Percentiles rank a stretch among this genome's conserved stretches.
phyloP scores from a whole-genome alignment of 2,888 invertebrate species.

The Bellardia bayeri region DNA sequence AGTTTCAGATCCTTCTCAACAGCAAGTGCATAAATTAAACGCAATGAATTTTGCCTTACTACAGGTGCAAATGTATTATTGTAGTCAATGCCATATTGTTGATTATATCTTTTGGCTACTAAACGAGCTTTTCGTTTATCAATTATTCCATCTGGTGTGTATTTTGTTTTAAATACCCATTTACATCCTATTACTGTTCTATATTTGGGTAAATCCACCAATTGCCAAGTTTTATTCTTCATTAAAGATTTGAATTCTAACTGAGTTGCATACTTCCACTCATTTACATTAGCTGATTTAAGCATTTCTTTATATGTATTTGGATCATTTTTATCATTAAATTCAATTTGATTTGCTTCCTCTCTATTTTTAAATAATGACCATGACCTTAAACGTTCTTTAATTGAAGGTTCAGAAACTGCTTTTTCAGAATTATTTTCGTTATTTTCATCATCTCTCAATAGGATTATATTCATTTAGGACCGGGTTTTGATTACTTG shows the following conservation, averaged over 20 bases:
- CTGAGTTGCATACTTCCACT: not conserved
- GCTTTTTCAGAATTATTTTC: not conserved
- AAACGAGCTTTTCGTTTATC: too few relatives aligned
- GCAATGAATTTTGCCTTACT: not conserved
- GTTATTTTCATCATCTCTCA: not conserved
- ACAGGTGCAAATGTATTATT: not conserved
- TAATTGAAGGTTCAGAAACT: not conserved
- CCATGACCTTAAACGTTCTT: not conserved
- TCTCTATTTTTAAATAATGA: not conserved
- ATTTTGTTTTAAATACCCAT: not conserved
- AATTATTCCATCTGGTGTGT: too few relatives aligned
- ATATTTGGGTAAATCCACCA: slow-evolving; percentile 3
- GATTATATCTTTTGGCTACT: not conserved
- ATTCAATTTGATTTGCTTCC: not conserved
- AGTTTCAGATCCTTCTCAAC: not conserved
- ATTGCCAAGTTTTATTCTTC: slow-evolving; percentile 5
- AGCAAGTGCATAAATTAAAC: not conserved
- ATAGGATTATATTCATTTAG: not conserved
- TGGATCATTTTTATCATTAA: not conserved
- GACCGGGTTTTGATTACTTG: too few relatives aligned
- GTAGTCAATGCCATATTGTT: not conserved
- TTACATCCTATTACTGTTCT: not conserved
- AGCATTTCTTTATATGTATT: slow-evolving; percentile 6
- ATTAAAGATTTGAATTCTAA: not conserved
- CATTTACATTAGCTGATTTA: not conserved